Base-by-base conservation (phyloP, 2,888 invertebrate species). In the Priapulus caudatus region DNA sequence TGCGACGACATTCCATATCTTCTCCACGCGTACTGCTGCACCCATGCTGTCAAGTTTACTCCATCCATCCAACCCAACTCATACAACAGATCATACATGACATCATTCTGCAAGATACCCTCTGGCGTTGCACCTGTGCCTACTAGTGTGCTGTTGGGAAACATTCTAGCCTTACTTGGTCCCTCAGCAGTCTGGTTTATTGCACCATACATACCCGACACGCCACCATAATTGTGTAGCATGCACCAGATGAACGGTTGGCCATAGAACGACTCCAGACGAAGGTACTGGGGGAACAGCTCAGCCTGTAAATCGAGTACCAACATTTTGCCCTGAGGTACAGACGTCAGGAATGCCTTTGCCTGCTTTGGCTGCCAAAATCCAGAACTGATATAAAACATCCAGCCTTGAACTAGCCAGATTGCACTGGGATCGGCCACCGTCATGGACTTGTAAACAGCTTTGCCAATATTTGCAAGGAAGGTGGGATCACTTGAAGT, bases 161-260 rank as follows among this genome's bases (percentile, higher is more conserved):
- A 45, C 4, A 4, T n/a, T 21, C 33, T 5, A 33, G 33, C 33
- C n/a, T n/a, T n/a, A n/a, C n/a, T n/a, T n/a, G n/a, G n/a, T n/a
- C n/a, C n/a, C n/a, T 33, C 33, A n/a, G 10, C 10, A 33, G 33
- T 10, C 10, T 10, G n/a, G 33, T 33, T 33, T 44, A 83, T 77
- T 1, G 83, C 84, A 2, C 95, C 95, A 65, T 86, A 87, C 79
- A 93, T 81, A n/a, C 90, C 90, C 46, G 87, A 72, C 0, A 87
- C 89, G 1, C 93, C 95, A 1, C 95, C 95, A 67, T 91, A 95
- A 70, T 95, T 89, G 65, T 93, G 93, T 47, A 95, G 74, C 89
- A 93, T 91, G 67, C 90, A 89, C 91, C 92, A 95, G 56, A 97
- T 84, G 67, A 86, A 97, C 0, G 90, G 89, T 64, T 95, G 93